phyloP scores from a whole-genome alignment of 35 echinoderm and acorn worm species.

The Stichopus chloronotus region DNA sequence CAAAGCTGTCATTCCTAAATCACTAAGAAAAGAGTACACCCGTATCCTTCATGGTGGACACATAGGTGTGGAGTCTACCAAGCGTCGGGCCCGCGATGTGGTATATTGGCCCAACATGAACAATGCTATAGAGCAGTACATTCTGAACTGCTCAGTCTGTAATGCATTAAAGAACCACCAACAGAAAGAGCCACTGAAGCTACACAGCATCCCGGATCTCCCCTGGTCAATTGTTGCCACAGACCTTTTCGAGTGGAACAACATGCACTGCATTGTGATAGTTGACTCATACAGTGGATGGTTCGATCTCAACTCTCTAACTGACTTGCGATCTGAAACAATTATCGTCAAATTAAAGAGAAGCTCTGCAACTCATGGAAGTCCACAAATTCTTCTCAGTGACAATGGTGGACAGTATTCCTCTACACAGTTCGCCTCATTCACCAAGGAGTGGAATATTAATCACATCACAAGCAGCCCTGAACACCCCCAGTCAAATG shows the following conservation, averaged over 20 bases:
- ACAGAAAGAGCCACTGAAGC: conserved; percentile 48
- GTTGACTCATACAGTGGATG: conserved; percentile 42
- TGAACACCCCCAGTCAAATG: conserved; percentile 58
- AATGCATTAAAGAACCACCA: conserved; percentile 49
- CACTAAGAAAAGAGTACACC: conserved; percentile 10
- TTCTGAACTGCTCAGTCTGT: conserved; percentile 23
- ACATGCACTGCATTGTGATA: conserved; percentile 32
- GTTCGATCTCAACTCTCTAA: background rate
- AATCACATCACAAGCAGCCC: conserved; percentile 76
- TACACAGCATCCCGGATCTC: background rate
- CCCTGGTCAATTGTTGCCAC: conserved; percentile 44
- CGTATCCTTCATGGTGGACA: conserved; percentile 45
- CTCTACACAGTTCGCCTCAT: conserved; percentile 51
- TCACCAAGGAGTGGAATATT: conserved; percentile 70
- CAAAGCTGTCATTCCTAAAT: conserved; percentile 38
- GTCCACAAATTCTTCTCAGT: conserved; percentile 39
- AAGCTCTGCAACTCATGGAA: conserved; percentile 35
- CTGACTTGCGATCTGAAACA: background rate
- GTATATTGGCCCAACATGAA: conserved; percentile 62
- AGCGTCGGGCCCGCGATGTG: background rate
- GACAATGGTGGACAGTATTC: conserved; percentile 76
- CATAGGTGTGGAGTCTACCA: background rate
- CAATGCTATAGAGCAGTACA: conserved; percentile 6
- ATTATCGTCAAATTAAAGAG: conserved; percentile 40
- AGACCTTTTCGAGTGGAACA: conserved; percentile 62